Evolutionary conservation across 2,888 invertebrate genomes (phyloP), one percentile per base, ranked within the genome.

Genomic region (Germaria angustata): DNA sequence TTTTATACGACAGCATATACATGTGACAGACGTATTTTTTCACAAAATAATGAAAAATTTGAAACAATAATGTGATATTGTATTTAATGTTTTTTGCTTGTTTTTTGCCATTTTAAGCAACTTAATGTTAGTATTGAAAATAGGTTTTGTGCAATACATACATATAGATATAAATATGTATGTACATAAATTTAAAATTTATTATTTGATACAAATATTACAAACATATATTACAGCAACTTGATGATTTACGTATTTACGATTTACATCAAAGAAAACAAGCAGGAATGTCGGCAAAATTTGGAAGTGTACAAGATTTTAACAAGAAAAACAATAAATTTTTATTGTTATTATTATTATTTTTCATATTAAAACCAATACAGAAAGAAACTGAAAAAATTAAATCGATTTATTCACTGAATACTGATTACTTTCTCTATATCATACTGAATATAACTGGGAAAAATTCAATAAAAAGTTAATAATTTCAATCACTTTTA

Each of bases 391-490:
- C n/a, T n/a, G n/a, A n/a, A n/a, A n/a, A n/a, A n/a, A 49, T 7
- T 28, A 51, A 51, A 51, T 28, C 15, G 28, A 32, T 46, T 46
- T 46, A 46, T 46, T 20, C 20, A 3, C 11, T 20, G 20, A 20
- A 9, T 55, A 17, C 15, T 34, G 5, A 59, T 57, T 32, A 49
- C 59, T 46, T 36, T 72, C 13, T 57, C 39, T 46, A n/a, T 28
- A 34, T 32, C 24, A 2, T 49, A 72, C 59, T 79, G 51, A 65
- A 72, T 41, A 66, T 39, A 79, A 66, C 68, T 11, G 49, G 44
- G 55, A 76, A 76, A 68, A 76, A 68, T 73, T 77, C 77, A 77
- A 81, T 71, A 81, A 72, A 55, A 77, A 41, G 41, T 49, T 39
- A 53, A 68, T 77, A 77, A 77, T 73, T 81, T 55, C 72, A 72